These are phyloP conservation scores for Neoitamus cyanurus DNA, from an alignment of 2,888 invertebrate species.

Conservation along the genomic window DNA sequence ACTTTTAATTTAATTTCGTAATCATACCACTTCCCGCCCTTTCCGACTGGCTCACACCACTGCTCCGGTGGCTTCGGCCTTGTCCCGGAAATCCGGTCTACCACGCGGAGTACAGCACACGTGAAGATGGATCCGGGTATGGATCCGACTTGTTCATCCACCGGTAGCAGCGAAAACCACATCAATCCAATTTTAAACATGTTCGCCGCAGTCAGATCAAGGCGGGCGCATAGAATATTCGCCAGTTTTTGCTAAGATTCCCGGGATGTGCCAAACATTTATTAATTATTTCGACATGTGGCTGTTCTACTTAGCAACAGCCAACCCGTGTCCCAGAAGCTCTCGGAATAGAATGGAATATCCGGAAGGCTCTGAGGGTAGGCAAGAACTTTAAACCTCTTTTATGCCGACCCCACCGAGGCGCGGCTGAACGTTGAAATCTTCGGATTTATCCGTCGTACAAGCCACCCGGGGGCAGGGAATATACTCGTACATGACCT, in stretches of 20 bases:
- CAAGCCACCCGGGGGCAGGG: background rate
- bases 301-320: background rate
- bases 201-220: background rate
- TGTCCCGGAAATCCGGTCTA: background rate
- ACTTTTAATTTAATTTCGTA: background rate
- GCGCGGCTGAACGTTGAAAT: background rate
- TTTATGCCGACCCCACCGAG: background rate
- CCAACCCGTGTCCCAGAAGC: background rate
- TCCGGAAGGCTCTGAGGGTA: background rate
- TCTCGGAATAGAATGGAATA: background rate
- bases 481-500: too few species aligned
- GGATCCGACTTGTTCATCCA: background rate
- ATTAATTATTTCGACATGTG: constrained; percentile 25
- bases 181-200: constrained; percentile 1
- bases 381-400: background rate
- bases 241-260: constrained; percentile 15
- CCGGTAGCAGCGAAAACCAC: background rate
- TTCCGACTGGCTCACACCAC: background rate
- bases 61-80: background rate
- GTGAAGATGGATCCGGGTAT: background rate
- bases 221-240: background rate
- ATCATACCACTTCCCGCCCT: background rate
- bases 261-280: background rate
- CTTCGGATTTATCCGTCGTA: background rate
- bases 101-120: background rate